Percentiles rank a stretch among this genome's conserved stretches.
Evolutionary conservation across 2,113 vertebrate genomes (phyloP).

Genomic region (Condylura cristata): DNA sequence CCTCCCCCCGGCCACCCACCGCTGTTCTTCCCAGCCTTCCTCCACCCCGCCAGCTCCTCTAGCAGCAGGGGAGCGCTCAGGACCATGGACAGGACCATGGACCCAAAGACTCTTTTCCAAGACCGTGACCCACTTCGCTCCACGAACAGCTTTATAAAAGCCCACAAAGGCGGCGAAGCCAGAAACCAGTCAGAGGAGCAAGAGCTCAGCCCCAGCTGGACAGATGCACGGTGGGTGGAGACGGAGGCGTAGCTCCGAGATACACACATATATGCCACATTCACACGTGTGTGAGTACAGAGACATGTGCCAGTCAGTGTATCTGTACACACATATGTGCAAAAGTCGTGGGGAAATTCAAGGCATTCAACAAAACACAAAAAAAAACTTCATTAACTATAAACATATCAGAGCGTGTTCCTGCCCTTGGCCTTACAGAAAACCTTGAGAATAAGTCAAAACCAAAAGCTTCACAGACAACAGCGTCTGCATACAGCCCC

Average conservation of each 20-base stretch:
- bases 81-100: too few relatives aligned
- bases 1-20: too few relatives aligned
- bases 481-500: background rate
- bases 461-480: background rate
- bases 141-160: background rate
- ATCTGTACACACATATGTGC: background rate
- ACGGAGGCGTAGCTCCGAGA: too few relatives aligned
- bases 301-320: background rate
- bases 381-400: background rate
- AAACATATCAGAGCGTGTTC: background rate
- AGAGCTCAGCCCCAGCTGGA: too few relatives aligned
- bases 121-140: background rate
- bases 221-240: too few relatives aligned
- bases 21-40: background rate
- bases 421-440: background rate
- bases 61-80: too few relatives aligned
- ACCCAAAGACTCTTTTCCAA: too few relatives aligned
- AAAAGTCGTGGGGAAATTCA: background rate
- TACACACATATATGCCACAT: too few relatives aligned
- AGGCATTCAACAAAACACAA: background rate
- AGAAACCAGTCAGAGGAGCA: fast-evolving
- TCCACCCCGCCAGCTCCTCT: background rate
- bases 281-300: too few relatives aligned
- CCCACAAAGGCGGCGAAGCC: too few relatives aligned
- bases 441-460: background rate